Evolutionary conservation across 2,113 vertebrate genomes (phyloP), one percentile per base, ranked within the genome.

Genomic region (Eclectus roratus): DNA sequence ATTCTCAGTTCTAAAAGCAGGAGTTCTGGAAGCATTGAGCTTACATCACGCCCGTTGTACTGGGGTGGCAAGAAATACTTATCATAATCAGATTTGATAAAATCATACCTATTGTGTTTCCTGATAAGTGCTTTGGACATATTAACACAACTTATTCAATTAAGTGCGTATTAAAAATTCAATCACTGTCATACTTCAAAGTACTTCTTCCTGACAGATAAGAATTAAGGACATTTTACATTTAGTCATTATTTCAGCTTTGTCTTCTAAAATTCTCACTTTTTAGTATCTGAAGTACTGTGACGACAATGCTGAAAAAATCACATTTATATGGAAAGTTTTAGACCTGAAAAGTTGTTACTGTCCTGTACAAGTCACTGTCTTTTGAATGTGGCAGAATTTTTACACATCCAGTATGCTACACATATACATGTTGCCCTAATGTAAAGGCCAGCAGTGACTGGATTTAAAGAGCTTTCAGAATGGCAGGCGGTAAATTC

Each of bases 131-230:
- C 88, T 92, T 89, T 37, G 41, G n/a, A 71, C 47, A 95, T n/a
- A 78, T 82, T 56, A 86, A 79, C 68, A 92, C 9, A 72, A 37
- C n/a, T 86, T 35, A 82, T 65, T 90, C 27, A 56, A 88, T 64
- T 72, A 93, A 93, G 61, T 28, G 19, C 11, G 19, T 72, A 89
- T 88, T 86, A 84, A 90, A 95, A 96, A 66, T 44, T 33, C 70
- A 88, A 10, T 64, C 79, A 44, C 28, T 80, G 66, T 71, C 55
- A 89, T 17, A 68, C 11, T 85, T 93, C 44, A 47, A 77, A 47
- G 43, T 79, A 64, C 31, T 83, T 96, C 68, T 82, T 74, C 41
- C 24, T 95, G 71, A 94, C 23, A 92, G 61, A 44, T 41, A 50
- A 78, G 31, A 93, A 81, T 11, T 61, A 69, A 5, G 9, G 76